Percentiles rank a stretch among this genome's conserved stretches.
phyloP scores from a whole-genome alignment of 2,797 vertebrate genomes.

The Myotis daubentonii region DNA sequence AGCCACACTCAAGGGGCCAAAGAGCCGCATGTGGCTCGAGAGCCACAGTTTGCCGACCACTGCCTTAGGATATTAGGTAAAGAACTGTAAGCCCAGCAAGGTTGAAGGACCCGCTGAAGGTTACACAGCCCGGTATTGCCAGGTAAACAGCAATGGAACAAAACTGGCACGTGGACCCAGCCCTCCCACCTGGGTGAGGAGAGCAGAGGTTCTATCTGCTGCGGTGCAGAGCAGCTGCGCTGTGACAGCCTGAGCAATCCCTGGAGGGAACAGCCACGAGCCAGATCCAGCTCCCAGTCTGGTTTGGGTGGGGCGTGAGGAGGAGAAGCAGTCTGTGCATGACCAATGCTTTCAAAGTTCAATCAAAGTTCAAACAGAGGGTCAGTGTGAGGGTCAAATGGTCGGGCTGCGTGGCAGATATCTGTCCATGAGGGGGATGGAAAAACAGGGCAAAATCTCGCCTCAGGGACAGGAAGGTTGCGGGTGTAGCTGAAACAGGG shows the following conservation, averaged over 20 bases:
- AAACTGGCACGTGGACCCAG: background rate
- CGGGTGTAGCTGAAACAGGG: background rate
- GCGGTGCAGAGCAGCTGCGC: accelerated
- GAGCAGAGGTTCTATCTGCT: background rate
- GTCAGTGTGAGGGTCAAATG: background rate
- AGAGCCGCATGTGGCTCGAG: too few species aligned
- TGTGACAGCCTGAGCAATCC: background rate
- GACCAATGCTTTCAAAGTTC: background rate
- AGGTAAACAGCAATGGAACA: background rate
- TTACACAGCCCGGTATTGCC: background rate
- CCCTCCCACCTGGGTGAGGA: background rate
- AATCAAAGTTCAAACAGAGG: background rate
- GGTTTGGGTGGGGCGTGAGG: background rate
- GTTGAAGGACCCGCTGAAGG: background rate
- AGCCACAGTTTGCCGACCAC: too few species aligned
- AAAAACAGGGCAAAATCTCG: background rate
- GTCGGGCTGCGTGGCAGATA: background rate
- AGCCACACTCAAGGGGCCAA: too few species aligned
- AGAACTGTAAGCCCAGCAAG: background rate
- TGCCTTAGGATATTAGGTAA: background rate
- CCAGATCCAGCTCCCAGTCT: background rate
- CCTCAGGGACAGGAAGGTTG: background rate
- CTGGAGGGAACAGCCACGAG: background rate
- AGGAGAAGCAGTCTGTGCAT: background rate
- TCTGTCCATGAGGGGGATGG: background rate